Evolutionary conservation across 2,888 invertebrate species (phyloP).

Genomic region (Stegophylla sp.): DNA sequence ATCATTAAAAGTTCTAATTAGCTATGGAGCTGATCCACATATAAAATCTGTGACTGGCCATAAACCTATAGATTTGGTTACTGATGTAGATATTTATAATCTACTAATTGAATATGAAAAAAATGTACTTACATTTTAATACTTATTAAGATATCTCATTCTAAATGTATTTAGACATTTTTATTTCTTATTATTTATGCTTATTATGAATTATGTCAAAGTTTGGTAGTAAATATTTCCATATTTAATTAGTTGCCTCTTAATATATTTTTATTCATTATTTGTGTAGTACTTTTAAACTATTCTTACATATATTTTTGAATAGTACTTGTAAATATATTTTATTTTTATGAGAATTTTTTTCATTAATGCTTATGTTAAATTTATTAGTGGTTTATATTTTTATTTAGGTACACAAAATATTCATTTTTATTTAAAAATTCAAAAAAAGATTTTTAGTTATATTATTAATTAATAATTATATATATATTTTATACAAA

Average conservation of each 20-base stretch:
- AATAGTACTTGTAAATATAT: no score
- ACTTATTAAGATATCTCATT: background rate
- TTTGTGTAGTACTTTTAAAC: no score
- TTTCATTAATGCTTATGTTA: background rate
- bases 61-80: conserved; percentile 76
- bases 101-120: conserved; percentile 65
- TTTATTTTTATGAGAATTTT: background rate
- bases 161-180: background rate
- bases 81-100: conserved; percentile 72
- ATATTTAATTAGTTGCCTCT: background rate
- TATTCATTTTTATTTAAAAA: no score
- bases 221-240: no score
- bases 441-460: no score
- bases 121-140: conserved; percentile 19
- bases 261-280: background rate
- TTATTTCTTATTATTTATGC: background rate
- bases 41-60: conserved; percentile 81
- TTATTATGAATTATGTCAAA: no score
- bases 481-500: no score
- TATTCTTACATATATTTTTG: no score
- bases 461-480: no score
- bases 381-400: background rate
- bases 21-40: conserved; percentile 77
- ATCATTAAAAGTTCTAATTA: conserved; percentile 73
- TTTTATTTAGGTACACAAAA: no score